Evolutionary conservation across 2,888 invertebrate species (phyloP).

Genomic region (Minunthozetes semirufus): DNA sequence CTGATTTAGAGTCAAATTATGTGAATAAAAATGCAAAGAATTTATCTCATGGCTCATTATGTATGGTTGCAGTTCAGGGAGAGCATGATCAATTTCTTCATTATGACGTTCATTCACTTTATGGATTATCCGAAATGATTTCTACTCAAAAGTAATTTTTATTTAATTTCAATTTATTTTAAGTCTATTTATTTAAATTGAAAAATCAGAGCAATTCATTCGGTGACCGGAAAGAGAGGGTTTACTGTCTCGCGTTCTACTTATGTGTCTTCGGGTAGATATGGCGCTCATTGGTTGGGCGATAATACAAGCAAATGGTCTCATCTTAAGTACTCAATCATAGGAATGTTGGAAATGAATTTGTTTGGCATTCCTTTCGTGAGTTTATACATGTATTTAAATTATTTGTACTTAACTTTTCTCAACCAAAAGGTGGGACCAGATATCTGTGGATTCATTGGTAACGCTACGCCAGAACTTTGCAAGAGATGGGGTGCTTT

Average conservation of each 20-base stretch:
- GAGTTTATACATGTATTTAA: neutral
- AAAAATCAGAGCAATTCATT: constrained; percentile 37
- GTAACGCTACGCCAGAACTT: constrained; percentile 49
- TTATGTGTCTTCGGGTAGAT: constrained; percentile 48
- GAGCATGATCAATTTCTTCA: constrained; percentile 50
- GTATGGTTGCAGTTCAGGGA: constrained; percentile 42
- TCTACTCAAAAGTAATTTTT: neutral
- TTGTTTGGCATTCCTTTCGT: constrained; percentile 40
- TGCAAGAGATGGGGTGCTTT: constrained; percentile 52
- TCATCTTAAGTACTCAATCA: constrained; percentile 46
- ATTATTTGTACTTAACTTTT: no score
- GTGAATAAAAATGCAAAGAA: neutral
- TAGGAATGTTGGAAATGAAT: constrained; percentile 50
- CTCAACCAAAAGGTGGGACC: constrained; percentile 51
- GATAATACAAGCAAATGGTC: constrained; percentile 48
- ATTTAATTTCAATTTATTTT: constrained; percentile 3
- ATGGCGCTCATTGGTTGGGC: constrained; percentile 50
- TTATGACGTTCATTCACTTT: constrained; percentile 61
- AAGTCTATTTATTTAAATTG: neutral
- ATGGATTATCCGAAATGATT: constrained; percentile 41
- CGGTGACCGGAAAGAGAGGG: constrained; percentile 41
- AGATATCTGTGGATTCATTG: constrained; percentile 53
- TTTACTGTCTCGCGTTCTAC: constrained; percentile 47
- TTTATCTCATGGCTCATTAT: constrained; percentile 44
- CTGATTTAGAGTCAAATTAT: neutral